Evolutionary conservation across 1,140 invertebrate species (phyloP).

Genomic region (Ridgeia piscesae): DNA sequence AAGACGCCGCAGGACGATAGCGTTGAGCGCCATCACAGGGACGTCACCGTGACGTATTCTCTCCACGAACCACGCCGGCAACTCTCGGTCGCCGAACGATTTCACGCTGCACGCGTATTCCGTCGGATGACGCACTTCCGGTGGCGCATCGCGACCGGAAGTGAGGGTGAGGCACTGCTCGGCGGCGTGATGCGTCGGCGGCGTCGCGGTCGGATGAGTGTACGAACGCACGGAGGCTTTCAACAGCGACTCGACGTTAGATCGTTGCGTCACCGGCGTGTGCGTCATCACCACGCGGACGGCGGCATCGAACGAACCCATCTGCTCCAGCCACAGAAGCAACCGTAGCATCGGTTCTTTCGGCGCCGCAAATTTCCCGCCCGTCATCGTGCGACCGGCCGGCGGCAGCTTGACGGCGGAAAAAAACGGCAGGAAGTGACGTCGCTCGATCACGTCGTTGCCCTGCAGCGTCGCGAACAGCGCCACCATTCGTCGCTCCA

Average conservation of each 20-base stretch:
- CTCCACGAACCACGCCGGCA: conserved; percentile 69
- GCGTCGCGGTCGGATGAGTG: not conserved
- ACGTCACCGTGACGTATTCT: conserved; percentile 65
- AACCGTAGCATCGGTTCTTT: conserved; percentile 64
- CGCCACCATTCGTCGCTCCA: conserved; percentile 70
- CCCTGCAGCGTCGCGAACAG: conserved; percentile 79
- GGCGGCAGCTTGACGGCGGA: conserved; percentile 63
- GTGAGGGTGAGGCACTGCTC: not conserved
- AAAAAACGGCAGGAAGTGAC: conserved; percentile 72
- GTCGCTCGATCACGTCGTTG: conserved; percentile 79
- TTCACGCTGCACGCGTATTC: not conserved
- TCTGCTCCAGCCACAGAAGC: conserved; percentile 74
- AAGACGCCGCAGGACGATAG: conserved; percentile 66
- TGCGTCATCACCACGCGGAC: conserved; percentile 60
- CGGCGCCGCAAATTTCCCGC: conserved; percentile 42
- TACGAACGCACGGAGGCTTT: not conserved
- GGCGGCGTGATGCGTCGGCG: not conserved
- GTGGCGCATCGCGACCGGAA: not conserved
- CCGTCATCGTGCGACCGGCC: conserved; percentile 56
- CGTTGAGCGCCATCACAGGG: conserved; percentile 69
- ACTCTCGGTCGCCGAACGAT: conserved; percentile 36
- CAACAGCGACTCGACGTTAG: not conserved
- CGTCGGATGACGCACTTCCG: not conserved
- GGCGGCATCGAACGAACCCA: conserved; percentile 65
- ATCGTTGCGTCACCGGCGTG: not conserved